Base-by-base conservation (phyloP, 2,888 invertebrate species). In the Leptogaster cylindrica region DNA sequence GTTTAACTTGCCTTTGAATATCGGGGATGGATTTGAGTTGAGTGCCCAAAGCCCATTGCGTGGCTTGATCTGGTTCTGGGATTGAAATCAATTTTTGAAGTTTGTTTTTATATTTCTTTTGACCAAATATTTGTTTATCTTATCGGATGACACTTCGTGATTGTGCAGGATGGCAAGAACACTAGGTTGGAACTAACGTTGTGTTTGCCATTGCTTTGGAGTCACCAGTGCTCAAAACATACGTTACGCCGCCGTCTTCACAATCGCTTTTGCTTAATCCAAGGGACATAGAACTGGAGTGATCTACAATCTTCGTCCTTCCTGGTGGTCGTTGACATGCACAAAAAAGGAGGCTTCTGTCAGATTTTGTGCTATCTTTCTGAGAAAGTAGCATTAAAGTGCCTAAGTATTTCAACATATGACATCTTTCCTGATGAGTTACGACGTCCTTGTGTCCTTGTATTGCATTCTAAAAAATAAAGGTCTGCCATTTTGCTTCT, bases 111-210 rank as follows among this genome's bases (percentile, higher is more conserved):
- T 44, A 44, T 61, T 61, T 61, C 27, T n/a, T 28, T 39, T 44
- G 44, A 44, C n/a, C 27, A 66, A 66, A 66, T 66, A 55, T 66
- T 66, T 66, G 52, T 66, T 66, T 66, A 66, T 66, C 66, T 66
- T 66, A 66, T 66, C 66, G 66, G 31, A 7, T 33, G 33, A 33
- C 27, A 41, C 41, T 41, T 39, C 39, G 12, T 51, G 39, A 20
- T 10, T 33, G 27, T 65, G 51, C 51, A 39, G 65, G 65, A 65
- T 65, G 65, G 65, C 28, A 41, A 65, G 39, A 65, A 23, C 28
- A 28, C 12, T 23, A 44, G 58, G 41, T 58, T 58, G 39, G 25
- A 58, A 31, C 41, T 14, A 58, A 20, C 18, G 8, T 12, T 16
- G 10, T 61, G 61, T 61, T 61, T 61, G 16, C 27, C 31, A 18